Evolutionary conservation across 1,140 invertebrate species (phyloP).

Genomic region (Aphaenogaster floridana): DNA sequence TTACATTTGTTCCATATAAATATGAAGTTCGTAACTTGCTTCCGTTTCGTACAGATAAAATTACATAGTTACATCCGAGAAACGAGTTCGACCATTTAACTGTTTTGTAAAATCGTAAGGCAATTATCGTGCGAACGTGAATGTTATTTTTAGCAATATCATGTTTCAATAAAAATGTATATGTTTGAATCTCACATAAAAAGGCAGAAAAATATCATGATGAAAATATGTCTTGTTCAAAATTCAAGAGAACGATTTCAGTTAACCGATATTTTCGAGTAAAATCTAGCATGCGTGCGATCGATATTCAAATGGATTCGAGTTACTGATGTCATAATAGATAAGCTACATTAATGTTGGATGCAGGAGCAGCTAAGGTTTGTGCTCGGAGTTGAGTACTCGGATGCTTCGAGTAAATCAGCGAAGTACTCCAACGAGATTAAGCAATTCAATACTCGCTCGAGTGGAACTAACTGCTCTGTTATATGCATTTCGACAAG

Average conservation of each 20-base stretch:
- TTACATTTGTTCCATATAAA: constrained; percentile 1
- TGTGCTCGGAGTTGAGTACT: constrained; percentile 16
- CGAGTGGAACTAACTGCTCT: constrained; percentile 35
- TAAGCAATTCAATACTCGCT: constrained; percentile 37
- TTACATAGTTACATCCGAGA: background rate
- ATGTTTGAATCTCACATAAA: background rate
- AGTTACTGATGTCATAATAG: constrained; percentile 47
- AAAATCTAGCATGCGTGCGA: background rate
- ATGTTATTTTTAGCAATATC: background rate
- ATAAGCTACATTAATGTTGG: constrained; percentile 41
- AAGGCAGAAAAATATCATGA: background rate
- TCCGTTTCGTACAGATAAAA: background rate
- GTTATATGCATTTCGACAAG: constrained; percentile 30
- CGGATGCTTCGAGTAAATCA: constrained; percentile 38
- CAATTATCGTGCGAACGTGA: background rate
- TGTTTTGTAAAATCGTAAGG: background rate
- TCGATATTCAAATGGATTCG: constrained; percentile 43
- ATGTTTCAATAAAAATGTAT: background rate
- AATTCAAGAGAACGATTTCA: background rate
- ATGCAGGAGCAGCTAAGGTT: constrained; percentile 25
- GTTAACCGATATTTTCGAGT: background rate
- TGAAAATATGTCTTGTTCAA: background rate
- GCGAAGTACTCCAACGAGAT: constrained; percentile 44
- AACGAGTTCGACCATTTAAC: background rate
- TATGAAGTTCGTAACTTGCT: background rate